Base-by-base conservation (phyloP, 2,113 vertebrate genomes). In the Proterorhinus semilunaris region DNA sequence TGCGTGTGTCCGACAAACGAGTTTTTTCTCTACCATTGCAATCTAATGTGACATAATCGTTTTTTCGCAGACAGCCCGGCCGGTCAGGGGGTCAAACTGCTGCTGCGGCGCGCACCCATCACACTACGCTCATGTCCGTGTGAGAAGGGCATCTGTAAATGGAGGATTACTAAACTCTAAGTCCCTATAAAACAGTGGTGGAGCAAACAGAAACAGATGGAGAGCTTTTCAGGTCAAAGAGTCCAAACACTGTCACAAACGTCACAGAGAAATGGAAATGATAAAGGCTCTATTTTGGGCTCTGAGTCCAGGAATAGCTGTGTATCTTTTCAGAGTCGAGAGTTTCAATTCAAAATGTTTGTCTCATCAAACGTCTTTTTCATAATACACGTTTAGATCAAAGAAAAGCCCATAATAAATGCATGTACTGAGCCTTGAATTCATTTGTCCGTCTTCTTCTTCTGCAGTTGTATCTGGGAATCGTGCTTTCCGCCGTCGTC, bases 401-500 rank as follows among this genome's bases (percentile, higher is more conserved):
- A 68, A 36, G 36, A 62, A 53, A 77, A 27, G 5, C 8, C 27
- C 45, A 6, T 46, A 6, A 49, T 55, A 48, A 11, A 49, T 61
- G 57, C 51, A 7, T 54, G 13, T 13, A 48, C 53, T 57, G 36
- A 74, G 69, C 48, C 51, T 46, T 3, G 69, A 68, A 55, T 8
- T 68, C 7, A 15, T 4, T 11, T 58, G 43, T 45, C 27, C 27
- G 4, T 36, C 27, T 13, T 48, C 5, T 64, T 16, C 59, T 36
- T 16, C 67, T 61, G 0, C 68, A 96, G 95, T 84, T 96, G 69
- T 96, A 96, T 72, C 91, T 96, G 76, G 95, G 95, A 6, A 96
- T 97, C 0, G 96, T 97, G 82, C 89, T 97, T 80, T 95, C 95
- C 0, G 94, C 94, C 0, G 95, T 96, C 15, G 95, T 96, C 81